These are phyloP conservation scores for zebrafish (Danio rerio) DNA, from an alignment of 2,113 vertebrate genomes.

Conservation along the genomic window GRCz12tu NC_133178.1:26792001-26792500, in stretches of 20 bases:
- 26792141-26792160: too few relatives aligned
- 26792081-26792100: too few relatives aligned
- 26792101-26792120: too few relatives aligned
- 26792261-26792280: neutral
- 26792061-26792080: too few relatives aligned
- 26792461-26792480: neutral
- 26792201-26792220: too few relatives aligned
- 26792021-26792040: too few relatives aligned
- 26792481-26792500: neutral
- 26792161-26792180: too few relatives aligned
- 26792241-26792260: neutral
- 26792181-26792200: too few relatives aligned
- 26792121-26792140: too few relatives aligned
- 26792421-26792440: slow-evolving; percentile 52
- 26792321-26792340: slow-evolving; percentile 39
- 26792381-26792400: slow-evolving; percentile 43
- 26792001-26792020: too few relatives aligned
- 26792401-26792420: slow-evolving; percentile 25
- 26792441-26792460: slow-evolving; percentile 43
- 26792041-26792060: too few relatives aligned
- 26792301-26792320: slow-evolving; percentile 10
- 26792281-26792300: neutral
- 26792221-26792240: neutral
- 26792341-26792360: slow-evolving; percentile 17
- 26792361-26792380: slow-evolving; percentile 24